Percentiles rank a stretch among this genome's conserved stretches.
Conservation (phyloP, 1,140 invertebrate genomes). For the Probaryconus sp. region DNA sequence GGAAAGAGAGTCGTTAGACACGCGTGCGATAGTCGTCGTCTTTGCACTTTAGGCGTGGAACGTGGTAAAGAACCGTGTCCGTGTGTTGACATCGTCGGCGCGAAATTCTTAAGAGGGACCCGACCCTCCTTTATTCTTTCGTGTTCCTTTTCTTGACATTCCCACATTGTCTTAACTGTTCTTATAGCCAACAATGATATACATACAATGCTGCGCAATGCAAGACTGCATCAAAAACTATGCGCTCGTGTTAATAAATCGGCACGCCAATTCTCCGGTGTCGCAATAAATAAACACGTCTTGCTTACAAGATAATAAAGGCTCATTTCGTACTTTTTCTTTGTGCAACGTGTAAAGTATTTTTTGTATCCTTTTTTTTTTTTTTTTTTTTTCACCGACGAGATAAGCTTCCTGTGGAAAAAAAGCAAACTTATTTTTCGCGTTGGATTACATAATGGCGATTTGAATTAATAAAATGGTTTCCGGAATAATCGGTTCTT, state of each 20-base stretch:
- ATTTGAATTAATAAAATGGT: constrained; percentile 55
- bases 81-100: constrained; percentile 48
- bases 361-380: too few relatives aligned
- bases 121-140: constrained; percentile 25
- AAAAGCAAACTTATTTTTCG: background rate
- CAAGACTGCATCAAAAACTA: constrained; percentile 30
- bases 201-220: constrained; percentile 71
- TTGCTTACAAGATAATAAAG: background rate
- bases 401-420: too few relatives aligned
- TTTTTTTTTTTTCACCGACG: too few relatives aligned
- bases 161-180: constrained; percentile 57
- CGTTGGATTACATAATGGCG: constrained; percentile 15
- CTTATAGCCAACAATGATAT: constrained; percentile 59
- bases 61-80: constrained; percentile 45
- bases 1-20: too few relatives aligned
- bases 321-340: too few relatives aligned
- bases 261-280: background rate
- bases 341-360: too few relatives aligned
- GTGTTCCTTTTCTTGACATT: constrained; percentile 28
- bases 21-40: too few relatives aligned
- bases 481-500: constrained; percentile 42
- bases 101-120: constrained; percentile 40
- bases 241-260: background rate
- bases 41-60: constrained; percentile 17
- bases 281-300: background rate